These are phyloP conservation scores for Drosophila antonietae DNA, from an alignment of 2,888 invertebrate species.

Conservation along the genomic window DNA sequence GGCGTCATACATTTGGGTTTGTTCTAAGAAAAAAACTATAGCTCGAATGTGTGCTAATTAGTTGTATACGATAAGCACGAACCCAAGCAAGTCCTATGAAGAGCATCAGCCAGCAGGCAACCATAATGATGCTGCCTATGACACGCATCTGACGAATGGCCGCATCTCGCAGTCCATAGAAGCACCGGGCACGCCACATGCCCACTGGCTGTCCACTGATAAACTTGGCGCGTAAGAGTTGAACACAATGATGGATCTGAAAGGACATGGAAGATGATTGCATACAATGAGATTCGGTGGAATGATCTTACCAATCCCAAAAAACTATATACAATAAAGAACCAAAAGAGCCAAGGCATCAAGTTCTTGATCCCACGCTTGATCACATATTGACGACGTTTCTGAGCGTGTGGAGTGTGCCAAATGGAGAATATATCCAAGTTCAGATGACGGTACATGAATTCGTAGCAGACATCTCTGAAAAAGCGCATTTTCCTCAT, in stretches of 20 bases:
- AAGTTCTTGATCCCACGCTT: background rate
- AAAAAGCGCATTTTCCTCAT: background rate
- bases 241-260: background rate
- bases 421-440: background rate
- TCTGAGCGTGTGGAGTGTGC: background rate
- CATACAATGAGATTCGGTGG: background rate
- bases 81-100: constrained; percentile 1
- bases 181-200: constrained; percentile 13
- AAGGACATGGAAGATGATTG: no score
- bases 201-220: background rate
- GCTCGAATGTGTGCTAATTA: no score
- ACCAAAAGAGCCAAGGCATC: constrained; percentile 1
- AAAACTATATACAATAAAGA: constrained; percentile 7
- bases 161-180: background rate
- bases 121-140: background rate
- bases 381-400: background rate
- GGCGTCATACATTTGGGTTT: background rate
- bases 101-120: constrained; percentile 10
- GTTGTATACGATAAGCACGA: background rate
- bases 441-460: background rate
- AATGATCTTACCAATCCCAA: constrained; percentile 4
- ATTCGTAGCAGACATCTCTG: background rate
- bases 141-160: background rate
- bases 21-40: background rate
- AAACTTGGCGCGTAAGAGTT: background rate